Conservation (phyloP, 2,888 invertebrate species). For the Cheilosia grossa region DNA sequence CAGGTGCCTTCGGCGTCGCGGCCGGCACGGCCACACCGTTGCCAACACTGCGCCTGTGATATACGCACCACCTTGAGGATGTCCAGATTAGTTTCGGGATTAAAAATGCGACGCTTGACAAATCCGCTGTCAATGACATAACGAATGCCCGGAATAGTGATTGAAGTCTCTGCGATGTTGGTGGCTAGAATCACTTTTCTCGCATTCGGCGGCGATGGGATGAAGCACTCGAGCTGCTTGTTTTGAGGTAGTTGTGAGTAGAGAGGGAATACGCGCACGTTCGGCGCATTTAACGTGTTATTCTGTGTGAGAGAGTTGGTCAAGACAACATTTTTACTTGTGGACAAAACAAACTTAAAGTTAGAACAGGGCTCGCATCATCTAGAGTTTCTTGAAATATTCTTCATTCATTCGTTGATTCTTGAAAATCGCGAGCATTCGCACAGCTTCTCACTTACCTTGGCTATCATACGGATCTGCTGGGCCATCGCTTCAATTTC, state of each 20-base stretch:
- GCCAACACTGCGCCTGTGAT: slow-evolving; percentile 96
- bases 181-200: slow-evolving; percentile 97
- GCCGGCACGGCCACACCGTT: slow-evolving; percentile 96
- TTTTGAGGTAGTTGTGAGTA: slow-evolving; percentile 95
- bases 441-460: slow-evolving; percentile 82
- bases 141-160: slow-evolving; percentile 96
- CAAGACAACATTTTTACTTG: slow-evolving; percentile 7
- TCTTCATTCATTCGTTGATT: background rate
- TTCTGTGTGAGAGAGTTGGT: slow-evolving; percentile 82
- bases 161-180: slow-evolving; percentile 98
- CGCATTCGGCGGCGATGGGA: slow-evolving; percentile 87
- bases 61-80: slow-evolving; percentile 91
- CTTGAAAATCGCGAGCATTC: background rate
- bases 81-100: slow-evolving; percentile 92
- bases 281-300: slow-evolving; percentile 86
- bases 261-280: slow-evolving; percentile 91
- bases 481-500: slow-evolving; percentile 95
- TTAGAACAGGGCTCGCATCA: background rate
- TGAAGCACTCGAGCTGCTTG: slow-evolving; percentile 95
- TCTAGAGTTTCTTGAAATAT: no score
- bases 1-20: slow-evolving; percentile 93
- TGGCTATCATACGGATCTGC: slow-evolving; percentile 89
- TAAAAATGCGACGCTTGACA: slow-evolving; percentile 94
- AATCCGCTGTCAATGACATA: slow-evolving; percentile 96
- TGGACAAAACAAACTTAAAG: slow-evolving; percentile 19